Evolutionary conservation across 2,113 vertebrate species (phyloP).

Genomic region (Sigmodon hispidus): DNA sequence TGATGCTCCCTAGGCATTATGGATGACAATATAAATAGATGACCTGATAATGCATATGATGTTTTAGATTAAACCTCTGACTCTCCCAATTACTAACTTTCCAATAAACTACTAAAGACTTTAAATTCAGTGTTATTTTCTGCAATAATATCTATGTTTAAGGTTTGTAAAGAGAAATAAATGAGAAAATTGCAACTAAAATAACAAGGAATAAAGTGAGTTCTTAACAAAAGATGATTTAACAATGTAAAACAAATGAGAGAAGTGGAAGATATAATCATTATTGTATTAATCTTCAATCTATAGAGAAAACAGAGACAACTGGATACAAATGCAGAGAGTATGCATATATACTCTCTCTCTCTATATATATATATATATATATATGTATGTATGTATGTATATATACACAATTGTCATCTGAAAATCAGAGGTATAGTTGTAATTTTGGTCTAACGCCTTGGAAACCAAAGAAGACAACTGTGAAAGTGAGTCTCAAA

Average conservation of each 20-base stretch:
- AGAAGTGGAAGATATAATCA: not conserved
- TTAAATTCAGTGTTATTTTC: not conserved
- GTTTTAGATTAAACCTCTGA: not conserved
- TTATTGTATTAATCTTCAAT: not conserved
- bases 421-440: not conserved
- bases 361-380: not conserved
- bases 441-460: not conserved
- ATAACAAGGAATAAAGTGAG: slow-evolving; percentile 5
- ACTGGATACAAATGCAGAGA: not conserved
- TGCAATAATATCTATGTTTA: not conserved
- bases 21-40: not conserved
- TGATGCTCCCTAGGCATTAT: not conserved
- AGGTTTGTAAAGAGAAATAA: not conserved
- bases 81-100: not conserved
- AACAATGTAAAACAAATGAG: not conserved
- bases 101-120: not conserved
- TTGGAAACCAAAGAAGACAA: not conserved
- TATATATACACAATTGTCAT: not conserved
- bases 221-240: not conserved
- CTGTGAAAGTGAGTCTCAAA: not conserved
- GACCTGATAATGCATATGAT: not conserved
- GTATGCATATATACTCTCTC: too few species aligned
- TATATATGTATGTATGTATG: not conserved
- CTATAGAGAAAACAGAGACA: not conserved
- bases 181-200: not conserved